phyloP scores from a whole-genome alignment of 35 echinoderm and acorn worm genomes.

The Holothuria glaberrima region DNA sequence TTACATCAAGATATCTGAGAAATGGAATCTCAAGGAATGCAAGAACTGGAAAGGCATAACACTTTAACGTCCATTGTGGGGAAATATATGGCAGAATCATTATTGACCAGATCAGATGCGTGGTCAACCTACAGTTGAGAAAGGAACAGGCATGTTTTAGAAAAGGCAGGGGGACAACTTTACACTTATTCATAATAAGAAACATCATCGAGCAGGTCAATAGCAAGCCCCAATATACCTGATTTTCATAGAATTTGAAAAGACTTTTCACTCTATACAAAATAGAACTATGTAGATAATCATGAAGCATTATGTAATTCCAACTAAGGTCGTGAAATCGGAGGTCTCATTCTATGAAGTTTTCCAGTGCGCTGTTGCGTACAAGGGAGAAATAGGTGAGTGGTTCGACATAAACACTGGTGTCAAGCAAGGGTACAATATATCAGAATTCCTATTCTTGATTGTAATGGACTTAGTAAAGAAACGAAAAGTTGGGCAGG shows the following conservation, averaged over 20 bases:
- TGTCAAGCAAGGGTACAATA: constrained; percentile 9
- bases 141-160: background rate
- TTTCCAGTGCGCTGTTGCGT: too few species aligned
- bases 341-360: too few species aligned
- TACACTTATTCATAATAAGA: constrained; percentile 7
- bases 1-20: too few species aligned
- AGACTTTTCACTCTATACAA: background rate
- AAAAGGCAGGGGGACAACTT: constrained; percentile 8
- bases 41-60: too few species aligned
- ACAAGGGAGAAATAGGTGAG: background rate
- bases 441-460: too few species aligned
- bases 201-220: constrained; percentile 31
- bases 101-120: constrained; percentile 31
- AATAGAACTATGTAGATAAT: background rate
- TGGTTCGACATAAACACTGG: constrained; percentile 5
- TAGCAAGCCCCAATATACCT: background rate
- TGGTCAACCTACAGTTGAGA: background rate
- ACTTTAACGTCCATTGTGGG: background rate
- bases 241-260: constrained; percentile 7
- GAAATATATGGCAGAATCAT: constrained; percentile 19
- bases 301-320: too few species aligned
- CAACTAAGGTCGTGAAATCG: too few species aligned
- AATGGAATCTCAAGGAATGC: too few species aligned
- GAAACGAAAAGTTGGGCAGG: constrained; percentile 8
- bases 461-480: constrained; percentile 53